A percentile compares a stretch with the other conserved stretches of the same genome.
Evolutionary conservation across 2,888 invertebrate genomes (phyloP).

Genomic region (Encarsia formosa): DNA sequence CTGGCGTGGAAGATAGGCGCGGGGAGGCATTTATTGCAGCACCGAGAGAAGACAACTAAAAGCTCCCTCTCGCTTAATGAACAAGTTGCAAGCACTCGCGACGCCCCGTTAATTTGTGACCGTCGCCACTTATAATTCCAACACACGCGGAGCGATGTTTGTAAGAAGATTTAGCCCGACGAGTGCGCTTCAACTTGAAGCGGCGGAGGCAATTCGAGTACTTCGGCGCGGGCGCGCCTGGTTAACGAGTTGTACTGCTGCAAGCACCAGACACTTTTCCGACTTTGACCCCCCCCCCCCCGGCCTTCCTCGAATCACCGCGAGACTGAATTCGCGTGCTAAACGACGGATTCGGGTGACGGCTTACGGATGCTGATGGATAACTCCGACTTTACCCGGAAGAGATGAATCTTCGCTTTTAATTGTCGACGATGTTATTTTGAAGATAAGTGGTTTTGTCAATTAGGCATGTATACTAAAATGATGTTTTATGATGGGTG

Average conservation of each 20-base stretch:
- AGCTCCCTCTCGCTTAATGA: conserved; percentile 38
- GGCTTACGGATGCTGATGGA: too few species aligned
- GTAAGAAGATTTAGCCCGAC: conserved; percentile 20
- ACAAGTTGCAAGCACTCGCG: conserved; percentile 36
- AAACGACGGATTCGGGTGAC: too few species aligned
- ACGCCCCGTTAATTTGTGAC: conserved; percentile 38
- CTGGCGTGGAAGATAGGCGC: not conserved
- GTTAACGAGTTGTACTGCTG: conserved; percentile 9
- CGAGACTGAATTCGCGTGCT: conserved; percentile 24
- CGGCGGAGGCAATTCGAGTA: not conserved
- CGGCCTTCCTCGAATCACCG: conserved; percentile 29
- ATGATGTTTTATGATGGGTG: too few species aligned
- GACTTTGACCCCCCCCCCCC: conserved; percentile 26
- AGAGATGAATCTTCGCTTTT: too few species aligned
- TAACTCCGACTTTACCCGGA: too few species aligned
- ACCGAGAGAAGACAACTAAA: conserved; percentile 26
- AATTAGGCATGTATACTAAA: too few species aligned
- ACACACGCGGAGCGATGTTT: conserved; percentile 3
- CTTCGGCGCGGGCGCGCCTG: not conserved
- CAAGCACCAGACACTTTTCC: conserved; percentile 27
- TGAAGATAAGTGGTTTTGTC: too few species aligned
- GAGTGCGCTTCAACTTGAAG: not conserved
- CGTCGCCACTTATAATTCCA: conserved; percentile 11
- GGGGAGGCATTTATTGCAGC: conserved; percentile 18
- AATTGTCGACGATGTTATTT: too few species aligned